phyloP scores from a whole-genome alignment of 37 sponge, comb jelly and placozoan species.

The Cliona cf. orientalis region DNA sequence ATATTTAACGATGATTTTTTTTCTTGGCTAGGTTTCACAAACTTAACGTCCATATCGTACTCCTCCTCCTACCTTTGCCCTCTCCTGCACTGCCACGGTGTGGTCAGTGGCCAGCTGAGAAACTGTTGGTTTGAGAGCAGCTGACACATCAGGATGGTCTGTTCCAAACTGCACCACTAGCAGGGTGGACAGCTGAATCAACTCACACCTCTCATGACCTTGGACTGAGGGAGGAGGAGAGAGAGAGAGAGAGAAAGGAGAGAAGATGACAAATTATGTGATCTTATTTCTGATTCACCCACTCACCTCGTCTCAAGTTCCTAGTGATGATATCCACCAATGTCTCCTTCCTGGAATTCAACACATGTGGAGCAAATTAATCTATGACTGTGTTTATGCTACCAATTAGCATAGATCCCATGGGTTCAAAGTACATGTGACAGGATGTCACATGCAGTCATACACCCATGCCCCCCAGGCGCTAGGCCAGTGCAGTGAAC shows the following conservation, averaged over 20 bases:
- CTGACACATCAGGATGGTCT: slow-evolving; percentile 24
- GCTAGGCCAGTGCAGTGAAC: background rate
- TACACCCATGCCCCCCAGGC: background rate
- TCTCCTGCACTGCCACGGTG: slow-evolving; percentile 35
- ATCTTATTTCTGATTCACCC: background rate
- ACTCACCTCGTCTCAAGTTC: slow-evolving; percentile 71
- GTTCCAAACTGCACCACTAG: slow-evolving; percentile 69
- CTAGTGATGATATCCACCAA: slow-evolving; percentile 50
- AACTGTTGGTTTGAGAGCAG: slow-evolving; percentile 39
- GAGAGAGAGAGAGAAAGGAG: background rate
- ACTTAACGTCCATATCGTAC: too few relatives aligned
- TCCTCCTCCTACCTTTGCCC: slow-evolving; percentile 62
- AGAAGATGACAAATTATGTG: background rate
- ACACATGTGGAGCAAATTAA: background rate
- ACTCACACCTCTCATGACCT: slow-evolving; percentile 7
- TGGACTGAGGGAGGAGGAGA: background rate
- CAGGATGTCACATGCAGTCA: too few relatives aligned
- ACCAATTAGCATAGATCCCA: too few relatives aligned
- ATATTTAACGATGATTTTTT: too few relatives aligned
- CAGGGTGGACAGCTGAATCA: slow-evolving; percentile 48
- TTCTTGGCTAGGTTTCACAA: too few relatives aligned
- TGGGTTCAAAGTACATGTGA: too few relatives aligned
- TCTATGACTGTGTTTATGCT: too few relatives aligned
- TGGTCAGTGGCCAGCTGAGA: slow-evolving; percentile 50
- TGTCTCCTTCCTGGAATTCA: slow-evolving; percentile 55